Conservation (phyloP, 2,113 vertebrate species). For the Menura novaehollandiae region DNA sequence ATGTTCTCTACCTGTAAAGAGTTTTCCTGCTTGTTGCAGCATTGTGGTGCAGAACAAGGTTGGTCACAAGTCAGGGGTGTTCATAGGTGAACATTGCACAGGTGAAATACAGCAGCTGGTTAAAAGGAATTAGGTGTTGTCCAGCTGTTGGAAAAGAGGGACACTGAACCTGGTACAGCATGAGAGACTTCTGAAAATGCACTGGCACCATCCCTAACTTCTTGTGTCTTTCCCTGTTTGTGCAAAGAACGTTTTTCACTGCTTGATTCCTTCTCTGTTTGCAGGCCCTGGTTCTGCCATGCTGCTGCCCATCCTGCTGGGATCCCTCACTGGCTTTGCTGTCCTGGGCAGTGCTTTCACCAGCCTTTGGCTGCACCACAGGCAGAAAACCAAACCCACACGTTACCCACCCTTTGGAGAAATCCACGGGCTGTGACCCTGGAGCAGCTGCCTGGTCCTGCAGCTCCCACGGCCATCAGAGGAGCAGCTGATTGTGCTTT, state of each 20-base stretch:
- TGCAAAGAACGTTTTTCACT: not conserved
- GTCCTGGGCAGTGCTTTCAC: not conserved
- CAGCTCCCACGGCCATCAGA: not conserved
- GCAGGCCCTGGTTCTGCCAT: not conserved
- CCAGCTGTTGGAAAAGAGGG: not conserved
- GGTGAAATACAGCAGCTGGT: not conserved
- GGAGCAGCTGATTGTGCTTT: not conserved
- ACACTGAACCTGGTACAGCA: not conserved
- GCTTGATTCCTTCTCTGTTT: not conserved
- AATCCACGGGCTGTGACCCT: not conserved
- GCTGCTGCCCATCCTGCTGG: constrained; percentile 14
- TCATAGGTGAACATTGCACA: not conserved
- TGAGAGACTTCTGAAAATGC: not conserved
- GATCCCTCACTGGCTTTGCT: not conserved
- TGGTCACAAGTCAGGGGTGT: not conserved
- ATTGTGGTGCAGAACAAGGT: not conserved
- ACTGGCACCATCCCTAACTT: not conserved
- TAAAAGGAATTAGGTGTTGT: not conserved
- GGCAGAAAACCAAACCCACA: not conserved
- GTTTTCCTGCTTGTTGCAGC: not conserved
- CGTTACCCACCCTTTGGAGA: rapidly evolving
- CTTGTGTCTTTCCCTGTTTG: not conserved
- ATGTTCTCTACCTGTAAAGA: not conserved
- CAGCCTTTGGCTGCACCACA: constrained; percentile 32
- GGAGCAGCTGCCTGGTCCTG: not conserved